Conservation (phyloP, 2,797 vertebrate genomes). For the Oreortyx pictus region DNA sequence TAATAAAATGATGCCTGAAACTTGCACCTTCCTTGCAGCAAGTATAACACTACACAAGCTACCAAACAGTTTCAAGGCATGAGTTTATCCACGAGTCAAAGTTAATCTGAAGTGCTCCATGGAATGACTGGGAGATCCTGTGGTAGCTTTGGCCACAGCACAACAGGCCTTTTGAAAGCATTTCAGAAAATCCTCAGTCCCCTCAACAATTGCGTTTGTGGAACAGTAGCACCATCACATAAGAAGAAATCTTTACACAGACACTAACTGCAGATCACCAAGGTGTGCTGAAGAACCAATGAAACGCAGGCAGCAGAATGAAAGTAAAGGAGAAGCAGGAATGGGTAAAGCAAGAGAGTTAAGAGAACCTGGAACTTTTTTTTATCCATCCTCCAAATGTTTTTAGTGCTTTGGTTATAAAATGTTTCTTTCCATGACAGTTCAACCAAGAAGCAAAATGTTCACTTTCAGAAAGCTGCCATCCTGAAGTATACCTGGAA, state of each 20-base stretch:
- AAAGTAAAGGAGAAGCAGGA: background rate
- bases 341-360: background rate
- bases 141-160: background rate
- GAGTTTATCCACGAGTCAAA: background rate
- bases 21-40: background rate
- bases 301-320: background rate
- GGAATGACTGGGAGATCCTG: background rate
- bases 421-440: rapidly evolving
- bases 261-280: background rate
- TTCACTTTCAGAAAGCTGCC: background rate
- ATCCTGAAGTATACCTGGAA: background rate
- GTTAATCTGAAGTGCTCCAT: background rate
- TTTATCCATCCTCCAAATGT: background rate
- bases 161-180: background rate
- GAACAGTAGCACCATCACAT: background rate
- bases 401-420: background rate
- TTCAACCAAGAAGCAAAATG: background rate
- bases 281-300: background rate
- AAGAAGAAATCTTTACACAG: background rate
- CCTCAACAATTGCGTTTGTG: background rate
- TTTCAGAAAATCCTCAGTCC: background rate
- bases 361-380: background rate
- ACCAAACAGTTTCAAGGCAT: background rate
- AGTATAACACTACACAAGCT: background rate
- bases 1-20: background rate